A percentile compares a stretch with the other conserved stretches of the same genome.
Evolutionary conservation across 2,797 vertebrate species (phyloP).

Genomic region (Semotilus atromaculatus): DNA sequence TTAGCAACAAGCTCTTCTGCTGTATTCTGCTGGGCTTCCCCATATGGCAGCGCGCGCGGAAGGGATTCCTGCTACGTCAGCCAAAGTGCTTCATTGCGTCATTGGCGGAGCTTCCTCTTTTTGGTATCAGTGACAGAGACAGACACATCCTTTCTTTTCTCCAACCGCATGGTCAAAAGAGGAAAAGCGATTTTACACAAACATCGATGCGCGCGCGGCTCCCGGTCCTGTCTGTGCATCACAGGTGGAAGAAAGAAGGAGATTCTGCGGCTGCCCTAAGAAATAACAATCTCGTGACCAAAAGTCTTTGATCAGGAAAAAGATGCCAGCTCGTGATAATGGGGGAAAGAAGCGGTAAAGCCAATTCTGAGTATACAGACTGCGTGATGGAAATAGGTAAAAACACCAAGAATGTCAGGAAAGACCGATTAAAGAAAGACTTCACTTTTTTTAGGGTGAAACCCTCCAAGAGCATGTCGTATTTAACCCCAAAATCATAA

Average conservation of each 20-base stretch:
- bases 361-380: neutral
- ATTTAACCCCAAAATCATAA: neutral
- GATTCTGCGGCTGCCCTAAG: slow-evolving; percentile 28
- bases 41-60: slow-evolving; percentile 31
- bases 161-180: slow-evolving; percentile 17
- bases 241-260: slow-evolving; percentile 37
- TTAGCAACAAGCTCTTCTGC: slow-evolving; percentile 7
- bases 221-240: neutral
- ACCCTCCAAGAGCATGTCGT: too few species aligned
- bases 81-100: slow-evolving; percentile 25
- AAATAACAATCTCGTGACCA: slow-evolving; percentile 13
- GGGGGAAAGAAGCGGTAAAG: slow-evolving; percentile 3
- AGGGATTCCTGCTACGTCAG: slow-evolving; percentile 61
- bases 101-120: slow-evolving; percentile 25
- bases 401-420: neutral
- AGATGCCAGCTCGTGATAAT: slow-evolving; percentile 15
- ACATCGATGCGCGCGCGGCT: neutral
- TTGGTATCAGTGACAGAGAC: neutral
- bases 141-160: slow-evolving; percentile 46
- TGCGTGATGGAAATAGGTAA: slow-evolving; percentile 10
- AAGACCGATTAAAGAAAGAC: neutral
- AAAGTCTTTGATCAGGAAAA: slow-evolving; percentile 16
- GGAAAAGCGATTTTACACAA: slow-evolving; percentile 7
- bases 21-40: slow-evolving; percentile 57
- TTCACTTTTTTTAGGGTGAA: neutral